These are phyloP conservation scores for Sinodicranocentrus sp. DNA, from an alignment of 2,888 invertebrate genomes.

Conservation along the genomic window DNA sequence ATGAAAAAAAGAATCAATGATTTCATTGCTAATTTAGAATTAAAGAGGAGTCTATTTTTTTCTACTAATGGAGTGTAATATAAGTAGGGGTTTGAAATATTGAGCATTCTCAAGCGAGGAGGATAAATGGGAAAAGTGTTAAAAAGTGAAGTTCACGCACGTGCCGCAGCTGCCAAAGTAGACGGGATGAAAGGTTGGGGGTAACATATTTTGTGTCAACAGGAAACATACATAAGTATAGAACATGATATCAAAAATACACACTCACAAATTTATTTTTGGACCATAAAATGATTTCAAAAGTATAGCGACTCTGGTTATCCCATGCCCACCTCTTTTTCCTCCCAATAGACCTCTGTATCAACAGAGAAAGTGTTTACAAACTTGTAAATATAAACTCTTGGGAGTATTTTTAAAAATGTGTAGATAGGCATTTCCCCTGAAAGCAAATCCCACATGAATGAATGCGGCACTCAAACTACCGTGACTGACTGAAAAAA, in stretches of 20 bases:
- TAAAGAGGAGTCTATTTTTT: too few relatives aligned
- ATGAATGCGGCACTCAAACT: constrained; percentile 57
- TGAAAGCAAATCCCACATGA: constrained; percentile 25
- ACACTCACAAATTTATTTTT: constrained; percentile 50
- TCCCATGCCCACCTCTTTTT: background rate
- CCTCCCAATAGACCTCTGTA: background rate
- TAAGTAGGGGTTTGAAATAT: too few relatives aligned
- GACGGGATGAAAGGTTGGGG: background rate
- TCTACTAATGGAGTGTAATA: too few relatives aligned
- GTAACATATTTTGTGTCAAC: constrained; percentile 29
- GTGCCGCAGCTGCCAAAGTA: constrained; percentile 45
- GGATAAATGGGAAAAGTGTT: constrained; percentile 4
- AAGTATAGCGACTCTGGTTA: background rate
- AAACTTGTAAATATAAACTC: constrained; percentile 53
- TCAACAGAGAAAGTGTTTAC: constrained; percentile 51
- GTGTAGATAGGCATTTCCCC: constrained; percentile 13
- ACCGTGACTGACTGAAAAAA: constrained; percentile 53
- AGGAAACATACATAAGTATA: background rate
- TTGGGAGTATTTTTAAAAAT: constrained; percentile 41
- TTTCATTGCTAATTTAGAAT: too few relatives aligned
- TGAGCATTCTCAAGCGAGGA: background rate
- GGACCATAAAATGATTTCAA: constrained; percentile 22
- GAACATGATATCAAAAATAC: constrained; percentile 50
- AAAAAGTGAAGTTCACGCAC: constrained; percentile 47
- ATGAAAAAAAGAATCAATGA: too few relatives aligned